Base-by-base conservation (phyloP, 2,113 vertebrate species). In the Paracanthobrama guichenoti region DNA sequence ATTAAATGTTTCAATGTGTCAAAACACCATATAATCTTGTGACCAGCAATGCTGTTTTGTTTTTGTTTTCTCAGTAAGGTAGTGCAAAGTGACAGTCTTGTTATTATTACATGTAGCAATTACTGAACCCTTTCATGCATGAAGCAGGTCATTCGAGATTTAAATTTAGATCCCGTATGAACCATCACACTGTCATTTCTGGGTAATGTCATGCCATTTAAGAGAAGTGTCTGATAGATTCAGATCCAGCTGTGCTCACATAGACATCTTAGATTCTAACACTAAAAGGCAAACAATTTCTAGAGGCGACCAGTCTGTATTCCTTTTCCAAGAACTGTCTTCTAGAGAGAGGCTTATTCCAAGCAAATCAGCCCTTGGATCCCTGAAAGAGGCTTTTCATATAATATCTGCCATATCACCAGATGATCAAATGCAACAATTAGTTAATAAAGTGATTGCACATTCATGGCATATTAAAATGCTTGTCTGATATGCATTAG, bases 251-350 rank as follows among this genome's bases (percentile, higher is more conserved):
- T 20, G 20, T 55, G 71, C 59, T 76, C 74, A 24, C 69, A 71
- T 20, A 55, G 24, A 67, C 24, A 26, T 59, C 24, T 53, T 53
- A 57, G 66, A 35, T 20, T 22, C 78, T 73, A 39, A 69, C 48
- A 26, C 64, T 73, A 42, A 35, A 20, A 79, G 48, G 9, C 50
- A 79, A 79, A 83, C 42, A n/a, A 7, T 79, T 72, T 48, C 18
- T 22, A 31, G 22, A 86, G 31, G 20, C 20, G 6, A 20, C 39
- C 14, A 1, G 3, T 35, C 16, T 84, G n/a, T 20, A 18, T 46
- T 75, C 3, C 39, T 76, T 80, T 82, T 78, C 35, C 55, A 24
- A 79, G 67, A 84, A 83, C 39, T 18, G 71, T 57, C 20, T 26
- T 22, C 72, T 60, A 67, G 46, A 14, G 6, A 50, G n/a, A 31